These are phyloP conservation scores for Frieseomelitta varia DNA, from an alignment of 1,140 invertebrate species.

Conservation along the genomic window DNA sequence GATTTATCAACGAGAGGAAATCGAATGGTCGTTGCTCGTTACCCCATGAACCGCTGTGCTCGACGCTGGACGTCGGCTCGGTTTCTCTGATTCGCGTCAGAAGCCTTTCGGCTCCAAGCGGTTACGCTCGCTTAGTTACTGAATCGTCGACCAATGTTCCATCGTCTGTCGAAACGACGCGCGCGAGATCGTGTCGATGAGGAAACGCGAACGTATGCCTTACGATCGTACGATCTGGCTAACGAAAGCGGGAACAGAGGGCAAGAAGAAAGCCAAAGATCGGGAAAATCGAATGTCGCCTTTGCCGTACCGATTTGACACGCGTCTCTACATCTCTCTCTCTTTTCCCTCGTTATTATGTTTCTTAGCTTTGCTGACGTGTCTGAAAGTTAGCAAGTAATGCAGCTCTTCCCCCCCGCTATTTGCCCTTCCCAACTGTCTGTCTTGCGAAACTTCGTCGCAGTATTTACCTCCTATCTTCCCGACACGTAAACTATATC, in stretches of 20 bases:
- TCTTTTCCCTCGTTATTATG: neutral
- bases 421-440: no score
- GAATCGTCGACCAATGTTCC: slow-evolving; percentile 4
- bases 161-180: neutral
- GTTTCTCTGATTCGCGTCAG: slow-evolving; percentile 44
- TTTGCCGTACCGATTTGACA: neutral
- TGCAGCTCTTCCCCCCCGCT: neutral
- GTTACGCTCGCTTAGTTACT: slow-evolving; percentile 13
- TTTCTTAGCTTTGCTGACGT: slow-evolving; percentile 12
- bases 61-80: slow-evolving; percentile 48
- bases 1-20: neutral
- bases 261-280: neutral
- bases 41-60: neutral
- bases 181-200: neutral
- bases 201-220: neutral
- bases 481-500: slow-evolving; percentile 15
- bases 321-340: no score
- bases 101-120: neutral
- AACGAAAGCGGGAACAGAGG: neutral
- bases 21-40: neutral
- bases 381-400: slow-evolving; percentile 15
- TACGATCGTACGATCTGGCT: slow-evolving; percentile 1
- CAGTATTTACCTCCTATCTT: slow-evolving; percentile 15
- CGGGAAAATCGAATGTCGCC: neutral
- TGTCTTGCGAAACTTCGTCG: neutral